Evolutionary conservation across 2,797 vertebrate species (phyloP), one percentile per base, ranked within the genome.

Genomic region (Melanotaenia pygmaea): DNA sequence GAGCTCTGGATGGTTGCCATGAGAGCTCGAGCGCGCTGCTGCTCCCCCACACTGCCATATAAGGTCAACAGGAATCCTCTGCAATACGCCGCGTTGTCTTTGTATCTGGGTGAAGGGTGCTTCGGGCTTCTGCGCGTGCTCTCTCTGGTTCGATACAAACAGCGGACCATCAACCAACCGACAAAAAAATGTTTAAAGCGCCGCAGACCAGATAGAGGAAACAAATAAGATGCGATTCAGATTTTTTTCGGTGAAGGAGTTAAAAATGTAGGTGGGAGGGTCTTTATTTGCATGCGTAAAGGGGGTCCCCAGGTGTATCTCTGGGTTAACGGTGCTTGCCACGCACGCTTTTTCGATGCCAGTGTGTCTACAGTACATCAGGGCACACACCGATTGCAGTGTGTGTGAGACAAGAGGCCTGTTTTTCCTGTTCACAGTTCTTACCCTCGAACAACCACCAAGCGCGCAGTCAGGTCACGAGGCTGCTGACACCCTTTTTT

Each of bases 41-140:
- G 70, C 76, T 80, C 84, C 83, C 86, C 80, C 85, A 81, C 88
- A 82, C 77, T 88, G 70, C 93, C 93, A 90, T 94, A 94, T 94
- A 92, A 93, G 94, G 94, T 91, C 90, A 93, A 67, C 28, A 71
- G 89, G 89, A 91, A 83, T 79, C 75, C 66, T 81, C 71, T 43
- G 77, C 82, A 35, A 74, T 68, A 77, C 73, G 71, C 60, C 47
- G 61, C 38, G 80, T 47, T 59, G 71, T 80, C 86, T 61, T 76
- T 22, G 81, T 86, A 79, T 83, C 75, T 77, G 74, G 81, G 86
- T 81, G 90, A 87, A 78, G 80, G 81, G 68, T 67, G 72, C 32
- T 18, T 50, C 65, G n/a, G 65, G 70, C 64, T 82, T 79, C 56
- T 60, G 75, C 72, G 69, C 67, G 14, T 61, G 76, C 66, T 38